These are phyloP conservation scores for Hirtodrosophila confusa DNA, from an alignment of 2,888 invertebrate species.

Conservation along the genomic window DNA sequence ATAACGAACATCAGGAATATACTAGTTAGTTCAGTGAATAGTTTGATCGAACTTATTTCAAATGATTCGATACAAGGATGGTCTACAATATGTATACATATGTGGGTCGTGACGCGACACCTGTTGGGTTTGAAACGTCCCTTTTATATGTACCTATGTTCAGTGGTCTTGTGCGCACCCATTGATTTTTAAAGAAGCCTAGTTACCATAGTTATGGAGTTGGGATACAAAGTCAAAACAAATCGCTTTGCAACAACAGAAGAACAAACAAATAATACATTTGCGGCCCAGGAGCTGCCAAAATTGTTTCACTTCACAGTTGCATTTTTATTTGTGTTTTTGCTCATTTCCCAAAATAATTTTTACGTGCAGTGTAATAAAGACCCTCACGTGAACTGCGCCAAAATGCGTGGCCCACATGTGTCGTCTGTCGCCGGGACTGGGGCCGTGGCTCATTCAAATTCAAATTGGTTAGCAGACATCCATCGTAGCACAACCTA, in stretches of 20 bases:
- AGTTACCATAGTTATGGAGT: slow-evolving; percentile 66
- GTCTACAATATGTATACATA: not conserved
- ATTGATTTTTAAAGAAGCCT: slow-evolving; percentile 41
- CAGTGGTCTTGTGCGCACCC: slow-evolving; percentile 3
- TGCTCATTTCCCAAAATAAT: slow-evolving; percentile 83
- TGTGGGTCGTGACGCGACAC: slow-evolving; percentile 35
- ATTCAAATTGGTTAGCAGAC: slow-evolving; percentile 15
- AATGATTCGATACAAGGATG: no score
- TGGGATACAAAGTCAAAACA: slow-evolving; percentile 58
- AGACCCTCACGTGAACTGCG: slow-evolving; percentile 36
- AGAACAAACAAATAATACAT: slow-evolving; percentile 14
- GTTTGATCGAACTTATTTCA: not conserved
- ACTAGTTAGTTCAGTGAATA: not conserved
- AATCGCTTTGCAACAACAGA: slow-evolving; percentile 20
- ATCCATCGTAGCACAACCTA: slow-evolving; percentile 14
- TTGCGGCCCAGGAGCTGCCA: slow-evolving; percentile 14
- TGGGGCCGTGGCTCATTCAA: slow-evolving; percentile 30
- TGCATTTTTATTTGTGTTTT: slow-evolving; percentile 59
- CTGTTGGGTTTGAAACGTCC: slow-evolving; percentile 51
- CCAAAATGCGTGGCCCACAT: slow-evolving; percentile 58
- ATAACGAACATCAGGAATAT: no score
- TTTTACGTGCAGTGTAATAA: slow-evolving; percentile 28
- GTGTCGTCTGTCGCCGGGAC: slow-evolving; percentile 32
- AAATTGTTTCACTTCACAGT: slow-evolving; percentile 31
- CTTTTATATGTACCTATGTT: not conserved